Evolutionary conservation across 92 coral and sea anemone genomes (phyloP), one percentile per base, ranked within the genome.

Genomic region (Paragorgia papillata): DNA sequence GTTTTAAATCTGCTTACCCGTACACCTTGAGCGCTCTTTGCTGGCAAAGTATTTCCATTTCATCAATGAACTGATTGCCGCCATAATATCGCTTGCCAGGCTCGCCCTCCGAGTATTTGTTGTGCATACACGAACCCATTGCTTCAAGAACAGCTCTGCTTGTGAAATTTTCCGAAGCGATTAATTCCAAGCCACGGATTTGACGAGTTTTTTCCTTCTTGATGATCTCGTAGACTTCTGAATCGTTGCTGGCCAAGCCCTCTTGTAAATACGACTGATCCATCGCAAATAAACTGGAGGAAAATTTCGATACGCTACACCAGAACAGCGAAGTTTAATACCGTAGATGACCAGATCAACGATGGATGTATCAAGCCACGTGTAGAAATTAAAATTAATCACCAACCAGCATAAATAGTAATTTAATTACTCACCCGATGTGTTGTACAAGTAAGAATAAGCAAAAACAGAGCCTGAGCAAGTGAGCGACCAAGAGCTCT

Each of bases 91-190:
- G 84, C 85, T 88, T 91, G 7, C 98, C 98, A 37, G 43, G 43
- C 10, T 37, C 43, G 43, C 43, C 43, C 10, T 37, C 43, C 6
- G 43, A 37, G 10, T 37, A 37, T 20, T 94, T 94, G 64, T 94
- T 94, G 1, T 97, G 92, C 98, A 94, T 94, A 57, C 95, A 94
- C 0, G 97, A 91, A 5, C 98, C 98, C 31, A 90, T 76, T 3
- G 97, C 98, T 24, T 94, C 97, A 90, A 94, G 88, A 0, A 94
- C 98, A 18, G 98, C 98, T 65, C 71, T 89, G 69, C 97, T 91
- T 15, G 98, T 94, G 82, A 94, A 94, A 59, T 94, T 94, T 59
- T 94, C 98, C 1, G 98, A 94, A 9, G 98, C 98, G 51, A 94
- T 91, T 50, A 94, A 69, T 75, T 94, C 98, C 65, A 94, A 74